Evolutionary conservation across 2,888 invertebrate genomes (phyloP), one percentile per base, ranked within the genome.

Genomic region (Tinea pellionella): DNA sequence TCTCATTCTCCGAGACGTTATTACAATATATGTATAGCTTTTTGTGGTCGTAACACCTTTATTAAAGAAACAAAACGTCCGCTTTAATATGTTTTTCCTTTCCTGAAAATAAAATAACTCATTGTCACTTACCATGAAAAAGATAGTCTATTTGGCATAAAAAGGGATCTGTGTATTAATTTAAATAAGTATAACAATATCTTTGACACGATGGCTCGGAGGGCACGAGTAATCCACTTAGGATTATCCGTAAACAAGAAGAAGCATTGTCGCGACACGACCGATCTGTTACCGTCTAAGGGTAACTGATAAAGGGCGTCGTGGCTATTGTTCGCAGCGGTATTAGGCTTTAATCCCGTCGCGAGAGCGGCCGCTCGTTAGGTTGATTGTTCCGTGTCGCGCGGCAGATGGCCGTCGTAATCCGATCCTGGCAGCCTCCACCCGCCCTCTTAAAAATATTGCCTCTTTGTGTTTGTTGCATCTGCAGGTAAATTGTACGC

Each of bases 401-500:
- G 71, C 72, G 70, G 81, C 85, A 86, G 83, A 83, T 85, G 85
- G 80, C 77, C 80, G 76, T 68, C 70, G 85, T 86, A 85, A 86
- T 85, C 83, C 83, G 80, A 83, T 71, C 74, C 77, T 72, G 67
- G 8, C 60, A 47, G 30, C 61, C 64, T 63, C 63, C 61, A 63
- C 63, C 63, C 64, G 62, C 72, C 71, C 71, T 69, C 69, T 67
- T 71, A 70, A 72, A 75, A 76, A 79, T 77, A 77, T 78, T 76
- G 72, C 80, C 81, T 84, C 84, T 85, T 86, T 85, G 82, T 85
- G 78, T 80, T 78, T 78, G 83, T 79, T 85, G 84, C 86, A 86
- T 85, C 83, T 86, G 86, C 84, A 85, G 86, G 85, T 86, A 84
- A 84, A 83, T 84, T 83, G 84, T 77, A 73, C 73, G 74, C 82